Percentiles rank a stretch among this genome's conserved stretches.
Conservation (phyloP, 2,888 invertebrate species). For the Hydroisotoma schaefferi region DNA sequence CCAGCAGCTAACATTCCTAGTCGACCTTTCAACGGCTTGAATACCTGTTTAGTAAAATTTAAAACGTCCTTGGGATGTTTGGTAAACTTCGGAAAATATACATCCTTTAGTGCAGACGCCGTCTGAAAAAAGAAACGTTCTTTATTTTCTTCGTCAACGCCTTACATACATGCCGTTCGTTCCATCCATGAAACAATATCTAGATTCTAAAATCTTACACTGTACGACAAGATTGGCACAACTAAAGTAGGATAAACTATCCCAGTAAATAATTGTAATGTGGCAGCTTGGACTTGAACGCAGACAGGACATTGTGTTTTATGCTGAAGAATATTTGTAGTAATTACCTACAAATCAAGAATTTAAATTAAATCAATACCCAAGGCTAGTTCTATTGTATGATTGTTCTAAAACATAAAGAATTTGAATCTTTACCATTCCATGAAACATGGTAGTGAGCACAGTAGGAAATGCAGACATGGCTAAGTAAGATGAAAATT, state of each 20-base stretch:
- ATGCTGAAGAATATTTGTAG: constrained; percentile 57
- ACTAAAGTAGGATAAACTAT: constrained; percentile 62
- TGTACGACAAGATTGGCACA: constrained; percentile 60
- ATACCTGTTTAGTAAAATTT: constrained; percentile 15
- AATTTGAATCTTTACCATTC: constrained; percentile 55
- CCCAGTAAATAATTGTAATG: constrained; percentile 58
- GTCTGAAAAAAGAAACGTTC: constrained; percentile 18
- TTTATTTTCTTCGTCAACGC: not conserved
- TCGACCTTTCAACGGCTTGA: constrained; percentile 18
- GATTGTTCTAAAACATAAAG: not conserved
- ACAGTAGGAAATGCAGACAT: constrained; percentile 61
- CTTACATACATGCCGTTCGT: too few relatives aligned
- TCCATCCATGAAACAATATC: not conserved
- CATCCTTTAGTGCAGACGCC: constrained; percentile 16
- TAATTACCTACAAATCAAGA: not conserved
- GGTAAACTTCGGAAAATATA: constrained; percentile 30
- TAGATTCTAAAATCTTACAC: constrained; percentile 54
- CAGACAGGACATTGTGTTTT: constrained; percentile 64
- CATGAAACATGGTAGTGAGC: constrained; percentile 59
- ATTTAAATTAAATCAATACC: not conserved
- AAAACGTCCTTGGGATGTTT: constrained; percentile 26
- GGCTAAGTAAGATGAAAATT: constrained; percentile 61
- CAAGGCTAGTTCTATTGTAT: not conserved
- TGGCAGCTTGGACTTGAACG: constrained; percentile 60
- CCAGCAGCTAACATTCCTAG: constrained; percentile 14